These are phyloP conservation scores for Hyles vespertilio DNA, from an alignment of 1,140 invertebrate species.

Conservation along the genomic window DNA sequence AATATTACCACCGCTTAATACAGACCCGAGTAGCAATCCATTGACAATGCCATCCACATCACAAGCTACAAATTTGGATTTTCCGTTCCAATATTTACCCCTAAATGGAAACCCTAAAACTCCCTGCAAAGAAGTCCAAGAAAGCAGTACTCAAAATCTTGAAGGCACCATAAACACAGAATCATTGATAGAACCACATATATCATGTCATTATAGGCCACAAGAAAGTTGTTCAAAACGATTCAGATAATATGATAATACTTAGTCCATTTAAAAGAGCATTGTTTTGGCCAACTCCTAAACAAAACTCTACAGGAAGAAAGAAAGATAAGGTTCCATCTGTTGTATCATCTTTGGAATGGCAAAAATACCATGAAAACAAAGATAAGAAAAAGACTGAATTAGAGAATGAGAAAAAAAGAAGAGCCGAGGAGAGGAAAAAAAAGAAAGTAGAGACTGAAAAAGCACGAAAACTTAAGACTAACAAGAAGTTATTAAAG, in stretches of 20 bases:
- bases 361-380: constrained; percentile 10
- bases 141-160: constrained; percentile 6
- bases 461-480: constrained; percentile 3
- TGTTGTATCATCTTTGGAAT: constrained; percentile 6
- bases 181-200: constrained; percentile 5
- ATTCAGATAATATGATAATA: constrained; percentile 3
- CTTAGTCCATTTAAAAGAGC: constrained; percentile 10
- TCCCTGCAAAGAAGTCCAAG: constrained; percentile 5
- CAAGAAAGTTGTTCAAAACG: constrained; percentile 1
- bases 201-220: constrained; percentile 1
- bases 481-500: neutral
- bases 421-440: constrained; percentile 2
- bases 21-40: constrained; percentile 6
- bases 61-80: constrained; percentile 8
- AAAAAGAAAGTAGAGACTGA: constrained; percentile 4
- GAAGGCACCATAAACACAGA: constrained; percentile 5
- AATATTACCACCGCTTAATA: constrained; percentile 7
- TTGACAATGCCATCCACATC: constrained; percentile 8
- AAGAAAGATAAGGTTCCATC: constrained; percentile 8
- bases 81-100: constrained; percentile 6
- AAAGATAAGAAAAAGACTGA: constrained; percentile 9
- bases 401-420: constrained; percentile 4
- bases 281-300: constrained; percentile 10
- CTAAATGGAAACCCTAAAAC: constrained; percentile 4
- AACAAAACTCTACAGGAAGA: constrained; percentile 5